Conservation (phyloP, 2,113 vertebrate genomes). For the Falcunculus frontatus region DNA sequence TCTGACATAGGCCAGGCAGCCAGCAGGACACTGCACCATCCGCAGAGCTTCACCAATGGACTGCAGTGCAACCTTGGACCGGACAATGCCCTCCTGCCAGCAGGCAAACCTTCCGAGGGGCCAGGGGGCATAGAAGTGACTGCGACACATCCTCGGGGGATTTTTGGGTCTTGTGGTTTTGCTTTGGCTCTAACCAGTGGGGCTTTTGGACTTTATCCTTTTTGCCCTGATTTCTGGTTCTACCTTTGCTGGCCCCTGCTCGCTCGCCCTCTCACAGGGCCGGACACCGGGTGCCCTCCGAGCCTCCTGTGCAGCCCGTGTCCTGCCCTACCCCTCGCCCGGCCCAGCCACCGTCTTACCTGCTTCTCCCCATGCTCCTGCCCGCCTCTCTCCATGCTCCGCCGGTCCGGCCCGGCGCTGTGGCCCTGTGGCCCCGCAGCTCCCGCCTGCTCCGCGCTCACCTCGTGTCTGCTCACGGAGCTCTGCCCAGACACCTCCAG, state of each 20-base stretch:
- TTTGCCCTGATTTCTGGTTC: neutral
- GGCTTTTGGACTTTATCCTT: neutral
- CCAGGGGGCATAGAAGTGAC: too few species aligned
- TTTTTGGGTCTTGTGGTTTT: rapidly evolving
- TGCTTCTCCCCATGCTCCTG: neutral
- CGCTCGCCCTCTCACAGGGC: rapidly evolving
- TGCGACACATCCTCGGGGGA: rapidly evolving
- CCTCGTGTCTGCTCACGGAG: neutral
- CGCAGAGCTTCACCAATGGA: rapidly evolving
- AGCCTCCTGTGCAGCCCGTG: neutral
- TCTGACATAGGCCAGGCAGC: neutral
- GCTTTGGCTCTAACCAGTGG: rapidly evolving
- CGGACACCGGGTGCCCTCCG: rapidly evolving
- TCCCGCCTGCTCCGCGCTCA: rapidly evolving
- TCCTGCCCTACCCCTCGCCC: neutral
- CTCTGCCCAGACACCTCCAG: too few species aligned
- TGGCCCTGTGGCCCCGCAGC: neutral
- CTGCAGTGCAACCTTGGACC: rapidly evolving
- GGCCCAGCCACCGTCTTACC: neutral
- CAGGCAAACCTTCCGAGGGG: rapidly evolving
- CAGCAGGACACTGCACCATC: neutral
- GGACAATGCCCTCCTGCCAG: neutral
- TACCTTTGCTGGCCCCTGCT: neutral
- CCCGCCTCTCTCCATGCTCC: neutral
- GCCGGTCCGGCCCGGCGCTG: neutral